Conservation (phyloP, 2,797 vertebrate genomes). For the Callimico goeldii region DNA sequence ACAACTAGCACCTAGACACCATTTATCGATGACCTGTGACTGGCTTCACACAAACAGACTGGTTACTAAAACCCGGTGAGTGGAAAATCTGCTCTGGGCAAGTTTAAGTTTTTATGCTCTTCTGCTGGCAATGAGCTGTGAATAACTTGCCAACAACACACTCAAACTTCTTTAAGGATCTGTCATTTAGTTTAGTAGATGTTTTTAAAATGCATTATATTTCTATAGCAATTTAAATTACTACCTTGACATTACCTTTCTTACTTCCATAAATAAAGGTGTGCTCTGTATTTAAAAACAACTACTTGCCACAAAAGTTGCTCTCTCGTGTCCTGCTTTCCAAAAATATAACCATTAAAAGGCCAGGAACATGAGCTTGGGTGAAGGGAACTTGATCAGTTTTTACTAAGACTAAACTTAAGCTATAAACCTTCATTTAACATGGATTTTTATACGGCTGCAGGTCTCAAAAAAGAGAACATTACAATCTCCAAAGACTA, state of each 20-base stretch:
- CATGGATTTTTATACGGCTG: constrained; percentile 4
- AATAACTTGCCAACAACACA: background rate
- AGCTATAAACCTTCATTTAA: constrained; percentile 33
- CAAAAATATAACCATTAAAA: constrained; percentile 11
- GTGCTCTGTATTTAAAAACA: background rate
- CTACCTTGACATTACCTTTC: background rate
- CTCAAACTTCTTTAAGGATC: background rate
- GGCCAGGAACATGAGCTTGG: background rate
- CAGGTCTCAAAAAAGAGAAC: constrained; percentile 47
- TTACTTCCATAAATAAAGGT: background rate
- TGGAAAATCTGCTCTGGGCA: background rate
- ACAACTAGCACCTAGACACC: background rate
- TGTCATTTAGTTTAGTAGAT: background rate
- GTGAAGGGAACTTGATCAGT: background rate
- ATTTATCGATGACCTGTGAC: background rate
- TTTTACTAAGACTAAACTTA: constrained; percentile 25
- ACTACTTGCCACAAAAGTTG: background rate
- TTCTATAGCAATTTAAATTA: background rate
- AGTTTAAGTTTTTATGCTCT: background rate
- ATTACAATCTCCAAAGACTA: constrained; percentile 24
- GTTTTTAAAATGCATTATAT: background rate
- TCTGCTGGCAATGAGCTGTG: background rate
- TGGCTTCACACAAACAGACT: background rate
- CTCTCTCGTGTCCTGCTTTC: background rate
- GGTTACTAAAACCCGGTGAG: background rate